Percentiles rank a stretch among this genome's conserved stretches.
phyloP scores from a whole-genome alignment of 53 echinoderm and acorn worm species.

The Antedon mediterranea region DNA sequence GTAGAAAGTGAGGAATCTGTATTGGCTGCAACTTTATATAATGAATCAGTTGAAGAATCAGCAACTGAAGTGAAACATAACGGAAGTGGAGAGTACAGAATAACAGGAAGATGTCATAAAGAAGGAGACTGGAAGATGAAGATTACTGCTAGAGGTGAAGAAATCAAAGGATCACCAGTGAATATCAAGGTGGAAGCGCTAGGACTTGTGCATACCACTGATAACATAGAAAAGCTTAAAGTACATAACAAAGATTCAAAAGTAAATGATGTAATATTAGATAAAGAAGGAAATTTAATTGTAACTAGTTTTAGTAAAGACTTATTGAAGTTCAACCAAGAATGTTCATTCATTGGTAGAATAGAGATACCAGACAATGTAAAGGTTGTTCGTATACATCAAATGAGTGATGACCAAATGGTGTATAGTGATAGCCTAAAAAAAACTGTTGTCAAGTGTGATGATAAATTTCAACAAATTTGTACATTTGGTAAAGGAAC shows the following conservation, averaged over 20 bases:
- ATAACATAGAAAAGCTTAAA: not conserved
- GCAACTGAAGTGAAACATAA: not conserved
- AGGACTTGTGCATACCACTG: not conserved
- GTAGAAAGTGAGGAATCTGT: not conserved
- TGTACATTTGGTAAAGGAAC: not conserved
- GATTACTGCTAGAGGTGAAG: not conserved
- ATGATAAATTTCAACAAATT: not conserved
- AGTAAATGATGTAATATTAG: not conserved
- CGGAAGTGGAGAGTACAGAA: not conserved
- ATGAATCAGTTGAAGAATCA: not conserved
- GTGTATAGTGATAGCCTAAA: not conserved
- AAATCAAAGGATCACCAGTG: not conserved
- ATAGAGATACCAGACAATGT: not conserved
- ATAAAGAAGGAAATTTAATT: not conserved
- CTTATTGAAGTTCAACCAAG: not conserved
- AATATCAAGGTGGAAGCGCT: not conserved
- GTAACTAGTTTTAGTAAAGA: not conserved
- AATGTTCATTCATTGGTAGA: not conserved
- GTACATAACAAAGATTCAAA: not conserved
- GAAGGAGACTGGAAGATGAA: not conserved
- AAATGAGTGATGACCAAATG: not conserved
- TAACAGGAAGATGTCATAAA: not conserved
- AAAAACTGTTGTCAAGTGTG: not conserved
- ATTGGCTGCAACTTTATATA: not conserved
- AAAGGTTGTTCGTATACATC: not conserved